phyloP scores from a whole-genome alignment of 1,140 invertebrate species.

The Conopomorpha cramerella region DNA sequence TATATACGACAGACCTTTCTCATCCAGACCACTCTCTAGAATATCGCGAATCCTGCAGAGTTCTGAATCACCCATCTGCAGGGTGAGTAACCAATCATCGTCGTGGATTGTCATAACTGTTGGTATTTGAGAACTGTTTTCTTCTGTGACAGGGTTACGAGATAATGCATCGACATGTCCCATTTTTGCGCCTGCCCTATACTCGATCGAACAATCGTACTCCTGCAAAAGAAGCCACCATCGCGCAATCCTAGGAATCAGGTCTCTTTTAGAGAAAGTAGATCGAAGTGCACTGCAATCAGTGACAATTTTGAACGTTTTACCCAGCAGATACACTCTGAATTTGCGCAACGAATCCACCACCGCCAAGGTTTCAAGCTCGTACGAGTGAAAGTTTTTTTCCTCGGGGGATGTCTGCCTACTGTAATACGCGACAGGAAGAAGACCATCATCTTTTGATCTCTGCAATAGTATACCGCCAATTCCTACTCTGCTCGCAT shows the following conservation, averaged over 20 bases:
- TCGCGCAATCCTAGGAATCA: too few relatives aligned
- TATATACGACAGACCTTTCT: not conserved
- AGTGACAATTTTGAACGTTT: conserved; percentile 19
- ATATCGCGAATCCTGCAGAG: not conserved
- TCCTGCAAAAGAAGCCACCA: conserved; percentile 21
- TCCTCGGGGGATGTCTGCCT: conserved; percentile 13
- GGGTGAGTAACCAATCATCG: too few relatives aligned
- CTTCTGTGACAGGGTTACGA: conserved; percentile 1
- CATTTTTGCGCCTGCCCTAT: conserved; percentile 14
- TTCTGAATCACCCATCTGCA: too few relatives aligned
- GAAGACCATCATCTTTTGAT: too few relatives aligned
- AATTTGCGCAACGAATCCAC: conserved; percentile 6
- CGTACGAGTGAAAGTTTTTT: conserved; percentile 29
- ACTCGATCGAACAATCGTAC: conserved; percentile 15
- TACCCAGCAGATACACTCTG: conserved; percentile 18
- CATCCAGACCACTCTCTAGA: not conserved
- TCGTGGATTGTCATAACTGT: too few relatives aligned
- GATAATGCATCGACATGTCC: conserved; percentile 18
- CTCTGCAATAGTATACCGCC: too few relatives aligned
- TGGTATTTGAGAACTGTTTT: too few relatives aligned
- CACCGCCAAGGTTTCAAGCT: conserved; percentile 25
- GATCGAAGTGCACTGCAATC: conserved; percentile 18
- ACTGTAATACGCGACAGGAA: conserved; percentile 26
- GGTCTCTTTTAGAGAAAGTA: conserved; percentile 14
- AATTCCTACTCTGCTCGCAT: conserved; percentile 18